Percentiles rank a stretch among this genome's conserved stretches.
These are phyloP conservation scores for Carassius carassius DNA, from an alignment of 2,113 vertebrate species.

Conservation along the genomic window DNA sequence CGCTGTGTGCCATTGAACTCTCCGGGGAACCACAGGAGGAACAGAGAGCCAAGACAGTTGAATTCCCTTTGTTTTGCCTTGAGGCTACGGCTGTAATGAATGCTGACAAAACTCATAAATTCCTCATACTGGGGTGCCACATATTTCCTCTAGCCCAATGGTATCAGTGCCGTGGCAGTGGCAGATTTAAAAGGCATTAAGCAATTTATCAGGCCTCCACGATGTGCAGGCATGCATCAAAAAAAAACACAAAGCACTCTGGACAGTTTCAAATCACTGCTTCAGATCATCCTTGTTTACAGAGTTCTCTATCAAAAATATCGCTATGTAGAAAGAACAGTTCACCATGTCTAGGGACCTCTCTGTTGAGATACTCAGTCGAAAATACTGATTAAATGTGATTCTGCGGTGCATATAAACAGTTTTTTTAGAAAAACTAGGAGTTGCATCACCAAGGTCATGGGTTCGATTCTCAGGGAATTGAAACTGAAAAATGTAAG, in stretches of 20 bases:
- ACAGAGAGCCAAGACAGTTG: constrained; percentile 56
- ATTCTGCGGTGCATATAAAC: neutral
- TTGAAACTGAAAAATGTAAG: neutral
- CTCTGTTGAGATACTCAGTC: neutral
- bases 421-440: constrained; percentile 2
- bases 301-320: constrained; percentile 33
- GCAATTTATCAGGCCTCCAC: constrained; percentile 45
- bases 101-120: constrained; percentile 62
- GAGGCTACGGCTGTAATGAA: constrained; percentile 57
- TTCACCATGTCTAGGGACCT: neutral
- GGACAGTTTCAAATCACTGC: constrained; percentile 33
- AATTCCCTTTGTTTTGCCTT: constrained; percentile 58
- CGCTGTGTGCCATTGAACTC: constrained; percentile 56
- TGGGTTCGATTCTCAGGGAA: neutral
- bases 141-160: constrained; percentile 43
- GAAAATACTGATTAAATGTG: constrained; percentile 28
- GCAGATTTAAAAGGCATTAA: constrained; percentile 51
- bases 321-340: constrained; percentile 14
- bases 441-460: constrained; percentile 14
- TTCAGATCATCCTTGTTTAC: constrained; percentile 33
- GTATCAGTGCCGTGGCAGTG: constrained; percentile 44
- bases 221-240: constrained; percentile 35
- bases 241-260: constrained; percentile 15
- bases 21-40: constrained; percentile 52
- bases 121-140: constrained; percentile 49